Percentiles rank a stretch among this genome's conserved stretches.
These are phyloP conservation scores for Tragelaphus eurycerus DNA, from an alignment of 2,797 vertebrate genomes.

Conservation along the genomic window DNA sequence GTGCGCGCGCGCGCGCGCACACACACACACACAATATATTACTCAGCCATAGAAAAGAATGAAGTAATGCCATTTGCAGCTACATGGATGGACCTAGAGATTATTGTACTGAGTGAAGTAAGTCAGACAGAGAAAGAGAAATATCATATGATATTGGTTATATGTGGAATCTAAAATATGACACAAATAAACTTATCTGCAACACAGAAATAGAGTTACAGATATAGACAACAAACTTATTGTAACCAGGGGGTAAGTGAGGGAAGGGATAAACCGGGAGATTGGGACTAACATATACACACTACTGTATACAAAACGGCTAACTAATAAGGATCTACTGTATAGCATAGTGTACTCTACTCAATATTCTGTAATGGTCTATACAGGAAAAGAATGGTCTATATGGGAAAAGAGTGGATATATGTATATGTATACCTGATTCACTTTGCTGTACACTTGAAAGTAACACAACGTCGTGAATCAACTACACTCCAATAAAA, in stretches of 20 bases:
- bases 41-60: neutral
- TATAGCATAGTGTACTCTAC: neutral
- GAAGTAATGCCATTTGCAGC: neutral
- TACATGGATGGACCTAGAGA: neutral
- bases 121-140: neutral
- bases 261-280: neutral
- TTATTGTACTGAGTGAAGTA: neutral
- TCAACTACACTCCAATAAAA: neutral
- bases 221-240: neutral
- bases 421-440: neutral
- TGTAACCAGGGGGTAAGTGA: neutral
- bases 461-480: neutral
- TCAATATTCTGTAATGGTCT: neutral
- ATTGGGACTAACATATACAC: neutral
- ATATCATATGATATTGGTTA: neutral
- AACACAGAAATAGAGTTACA: neutral
- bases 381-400: neutral
- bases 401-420: neutral
- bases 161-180: neutral
- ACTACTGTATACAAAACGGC: neutral
- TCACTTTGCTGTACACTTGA: neutral
- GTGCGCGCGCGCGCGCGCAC: accelerated
- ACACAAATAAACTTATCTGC: neutral
- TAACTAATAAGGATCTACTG: neutral
- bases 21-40: neutral